A percentile compares a stretch with the other conserved stretches of the same genome.
Evolutionary conservation across 2,797 vertebrate genomes (phyloP).

Genomic region (Rousettus madagascariensis): DNA sequence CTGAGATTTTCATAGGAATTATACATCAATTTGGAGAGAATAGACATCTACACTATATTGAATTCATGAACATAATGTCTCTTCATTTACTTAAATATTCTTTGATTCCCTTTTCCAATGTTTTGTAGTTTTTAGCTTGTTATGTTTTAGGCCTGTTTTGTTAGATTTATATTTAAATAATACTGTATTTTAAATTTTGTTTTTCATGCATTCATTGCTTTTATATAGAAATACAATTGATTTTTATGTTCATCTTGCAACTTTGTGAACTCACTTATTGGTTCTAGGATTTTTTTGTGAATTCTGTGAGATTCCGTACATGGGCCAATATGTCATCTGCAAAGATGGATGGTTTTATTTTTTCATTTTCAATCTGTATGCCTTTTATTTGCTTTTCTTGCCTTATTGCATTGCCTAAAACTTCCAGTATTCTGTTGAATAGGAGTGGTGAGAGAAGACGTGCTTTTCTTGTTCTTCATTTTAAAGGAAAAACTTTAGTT

Average conservation of each 20-base stretch:
- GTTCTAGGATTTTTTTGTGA: background rate
- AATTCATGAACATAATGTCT: background rate
- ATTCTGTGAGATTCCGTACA: background rate
- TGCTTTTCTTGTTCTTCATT: background rate
- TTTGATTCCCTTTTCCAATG: background rate
- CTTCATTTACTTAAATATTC: background rate
- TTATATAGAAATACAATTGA: background rate
- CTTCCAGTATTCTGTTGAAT: background rate
- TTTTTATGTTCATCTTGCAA: background rate
- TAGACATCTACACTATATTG: background rate
- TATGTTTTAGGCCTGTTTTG: background rate
- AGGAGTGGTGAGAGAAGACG: background rate
- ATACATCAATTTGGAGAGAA: background rate
- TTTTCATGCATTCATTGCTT: background rate
- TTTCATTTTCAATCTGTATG: background rate
- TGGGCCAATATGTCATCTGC: no score
- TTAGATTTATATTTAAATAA: conserved; percentile 38
- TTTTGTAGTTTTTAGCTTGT: conserved; percentile 4
- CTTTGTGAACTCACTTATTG: background rate
- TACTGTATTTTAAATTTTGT: conserved; percentile 32
- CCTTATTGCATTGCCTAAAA: background rate
- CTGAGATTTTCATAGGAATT: background rate
- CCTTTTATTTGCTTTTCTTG: conserved; percentile 38
- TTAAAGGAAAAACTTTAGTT: background rate
- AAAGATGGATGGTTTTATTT: no score